Percentiles rank a stretch among this genome's conserved stretches.
Evolutionary conservation across 2,797 vertebrate species (phyloP).

Genomic region (Diglossa cyanea): DNA sequence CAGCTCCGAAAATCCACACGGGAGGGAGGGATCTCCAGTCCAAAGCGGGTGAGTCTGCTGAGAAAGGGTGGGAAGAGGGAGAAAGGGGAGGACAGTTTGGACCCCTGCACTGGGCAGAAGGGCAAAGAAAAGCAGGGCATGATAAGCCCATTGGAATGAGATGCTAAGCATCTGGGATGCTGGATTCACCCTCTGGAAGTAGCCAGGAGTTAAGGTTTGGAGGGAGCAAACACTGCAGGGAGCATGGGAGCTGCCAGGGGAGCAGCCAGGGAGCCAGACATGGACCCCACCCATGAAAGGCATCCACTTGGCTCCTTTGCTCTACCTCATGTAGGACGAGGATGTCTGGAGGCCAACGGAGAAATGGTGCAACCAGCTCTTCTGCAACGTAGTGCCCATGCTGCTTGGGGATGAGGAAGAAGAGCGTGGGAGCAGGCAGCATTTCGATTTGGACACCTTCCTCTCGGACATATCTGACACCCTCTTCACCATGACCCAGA

Average conservation of each 20-base stretch:
- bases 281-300: rapidly evolving
- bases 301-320: not conserved
- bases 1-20: slow-evolving; percentile 76
- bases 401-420: slow-evolving; percentile 80
- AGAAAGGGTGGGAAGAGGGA: not conserved
- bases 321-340: slow-evolving; percentile 69
- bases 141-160: not conserved
- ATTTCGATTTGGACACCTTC: slow-evolving; percentile 91
- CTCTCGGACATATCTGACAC: slow-evolving; percentile 96
- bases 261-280: not conserved
- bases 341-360: slow-evolving; percentile 73
- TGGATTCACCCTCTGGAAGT: not conserved
- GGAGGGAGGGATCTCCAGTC: slow-evolving; percentile 68
- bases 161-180: not conserved
- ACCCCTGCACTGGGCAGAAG: not conserved
- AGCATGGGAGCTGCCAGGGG: not conserved
- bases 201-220: not conserved
- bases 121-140: not conserved
- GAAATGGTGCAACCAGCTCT: slow-evolving; percentile 88
- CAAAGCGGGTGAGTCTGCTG: slow-evolving; percentile 66
- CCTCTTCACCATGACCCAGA: slow-evolving; percentile 96
- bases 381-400: slow-evolving; percentile 84
- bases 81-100: rapidly evolving
- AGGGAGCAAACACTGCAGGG: not conserved
- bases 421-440: slow-evolving; percentile 76